Evolutionary conservation across 2,888 invertebrate genomes (phyloP), one percentile per base, ranked within the genome.

Genomic region (Himalopsyche japonica): DNA sequence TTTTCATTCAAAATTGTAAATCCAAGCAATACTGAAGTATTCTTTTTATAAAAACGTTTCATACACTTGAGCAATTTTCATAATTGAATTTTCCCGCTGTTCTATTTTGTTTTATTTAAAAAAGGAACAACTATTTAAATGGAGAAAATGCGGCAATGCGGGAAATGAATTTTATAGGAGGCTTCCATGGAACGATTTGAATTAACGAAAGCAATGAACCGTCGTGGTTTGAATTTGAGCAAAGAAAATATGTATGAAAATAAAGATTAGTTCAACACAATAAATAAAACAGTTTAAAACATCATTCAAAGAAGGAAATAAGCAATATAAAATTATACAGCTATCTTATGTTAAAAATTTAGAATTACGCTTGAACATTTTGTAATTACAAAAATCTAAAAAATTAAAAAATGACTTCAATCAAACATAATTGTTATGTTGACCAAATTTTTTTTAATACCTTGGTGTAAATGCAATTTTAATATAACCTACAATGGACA

Each of bases 81-180:
- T 77, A 77, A 77, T 77, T 77, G 77, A 77, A 77, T 30, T 70
- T 20, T 5, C 77, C 43, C 37, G 77, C 77, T 77, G 37, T n/a
- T 77, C 43, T 77, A 37, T 77, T 77, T 77, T 77, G 34, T 37
- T 24, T 77, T 37, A 37, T 77, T 37, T 37, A 37, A 77, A 77
- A 77, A 77, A 77, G 37, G 43, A 77, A 77, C 43, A 77, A 77
- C 43, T 37, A 77, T 77, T n/a, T 2, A 34, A 77, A 34, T 37
- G 37, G 34, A 37, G 37, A 37, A 30, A 82, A 32, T 79, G 82
- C 77, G 82, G 48, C 48, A 47, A 34, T 70, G 82, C 79, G n/a
- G 79, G 30, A 76, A 83, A 80, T 80, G 83, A 80, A 83, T 83
- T 76, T 80, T 37, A 83, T 48, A 47, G 48, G 79, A 27, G 27